Evolutionary conservation across 2,113 vertebrate species (phyloP).

Genomic region (Sclerurus mexicanus): DNA sequence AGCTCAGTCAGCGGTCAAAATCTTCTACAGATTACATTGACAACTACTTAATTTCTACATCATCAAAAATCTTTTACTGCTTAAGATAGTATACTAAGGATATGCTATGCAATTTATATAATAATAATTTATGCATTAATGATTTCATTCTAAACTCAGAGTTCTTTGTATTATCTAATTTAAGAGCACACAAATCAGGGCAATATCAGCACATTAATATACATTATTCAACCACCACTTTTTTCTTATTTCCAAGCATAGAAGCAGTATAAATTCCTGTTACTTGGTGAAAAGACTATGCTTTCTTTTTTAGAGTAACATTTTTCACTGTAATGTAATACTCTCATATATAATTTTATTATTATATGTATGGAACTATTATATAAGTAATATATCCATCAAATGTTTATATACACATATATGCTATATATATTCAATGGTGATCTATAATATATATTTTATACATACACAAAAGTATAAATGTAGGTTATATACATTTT

Average conservation of each 20-base stretch:
- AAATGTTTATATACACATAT: neutral
- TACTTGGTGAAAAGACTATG: neutral
- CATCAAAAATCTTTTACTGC: neutral
- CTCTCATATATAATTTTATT: neutral
- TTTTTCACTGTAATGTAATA: neutral
- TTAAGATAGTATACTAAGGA: neutral
- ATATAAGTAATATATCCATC: neutral
- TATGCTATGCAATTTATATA: neutral
- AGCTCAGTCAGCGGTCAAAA: neutral
- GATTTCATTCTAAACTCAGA: neutral
- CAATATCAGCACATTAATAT: neutral
- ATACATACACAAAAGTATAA: neutral
- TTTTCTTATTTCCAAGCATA: neutral
- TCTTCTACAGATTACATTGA: neutral
- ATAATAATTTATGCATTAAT: neutral
- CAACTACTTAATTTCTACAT: neutral
- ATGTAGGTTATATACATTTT: neutral
- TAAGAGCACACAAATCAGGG: neutral
- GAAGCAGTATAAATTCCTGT: neutral
- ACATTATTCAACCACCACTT: neutral
- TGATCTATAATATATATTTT: neutral
- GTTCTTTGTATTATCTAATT: neutral
- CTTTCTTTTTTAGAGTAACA: neutral
- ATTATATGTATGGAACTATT: neutral
- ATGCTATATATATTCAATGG: neutral